Conservation (phyloP, 2,113 vertebrate genomes). For the Chloropsis hardwickii region DNA sequence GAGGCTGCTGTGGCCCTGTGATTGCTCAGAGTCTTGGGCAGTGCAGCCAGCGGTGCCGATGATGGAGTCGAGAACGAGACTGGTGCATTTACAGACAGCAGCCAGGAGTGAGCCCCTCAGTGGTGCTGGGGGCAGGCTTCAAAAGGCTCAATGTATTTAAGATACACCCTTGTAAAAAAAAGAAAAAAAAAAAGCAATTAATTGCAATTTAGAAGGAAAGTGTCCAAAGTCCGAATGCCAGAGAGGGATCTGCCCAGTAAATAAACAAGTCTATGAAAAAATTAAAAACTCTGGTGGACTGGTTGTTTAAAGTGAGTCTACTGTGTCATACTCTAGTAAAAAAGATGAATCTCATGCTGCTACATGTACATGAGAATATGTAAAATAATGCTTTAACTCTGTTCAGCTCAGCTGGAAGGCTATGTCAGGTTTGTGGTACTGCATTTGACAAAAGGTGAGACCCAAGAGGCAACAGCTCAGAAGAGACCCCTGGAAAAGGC, state of each 20-base stretch:
- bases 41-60: fast-evolving
- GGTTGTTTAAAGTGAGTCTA: neutral
- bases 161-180: neutral
- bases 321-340: neutral
- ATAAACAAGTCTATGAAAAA: neutral
- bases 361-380: neutral
- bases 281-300: neutral
- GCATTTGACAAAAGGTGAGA: neutral
- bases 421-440: neutral
- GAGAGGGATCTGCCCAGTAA: neutral
- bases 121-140: neutral
- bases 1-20: neutral
- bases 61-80: neutral
- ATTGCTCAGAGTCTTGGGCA: neutral
- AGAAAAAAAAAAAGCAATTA: neutral
- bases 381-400: neutral
- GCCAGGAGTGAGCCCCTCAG: neutral
- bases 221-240: neutral
- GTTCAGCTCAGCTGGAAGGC: neutral
- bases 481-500: neutral
- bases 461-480: neutral
- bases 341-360: neutral
- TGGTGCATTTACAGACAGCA: neutral
- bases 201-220: neutral
- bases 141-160: neutral